These are phyloP conservation scores for Odontomachus brunneus DNA, from an alignment of 1,140 invertebrate species.

Conservation along the genomic window DNA sequence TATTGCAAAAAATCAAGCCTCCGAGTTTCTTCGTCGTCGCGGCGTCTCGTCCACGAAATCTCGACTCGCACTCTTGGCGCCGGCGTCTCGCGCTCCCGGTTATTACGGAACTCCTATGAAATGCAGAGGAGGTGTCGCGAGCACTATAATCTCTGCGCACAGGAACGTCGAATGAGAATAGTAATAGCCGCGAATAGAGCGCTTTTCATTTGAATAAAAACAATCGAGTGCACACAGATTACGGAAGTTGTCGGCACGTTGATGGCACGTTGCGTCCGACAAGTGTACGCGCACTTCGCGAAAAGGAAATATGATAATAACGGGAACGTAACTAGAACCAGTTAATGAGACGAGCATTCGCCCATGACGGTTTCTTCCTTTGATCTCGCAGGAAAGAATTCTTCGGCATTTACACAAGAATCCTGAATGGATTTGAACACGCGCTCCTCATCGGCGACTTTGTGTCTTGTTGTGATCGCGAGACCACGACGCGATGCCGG, in stretches of 20 bases:
- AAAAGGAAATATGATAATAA: conserved; percentile 3
- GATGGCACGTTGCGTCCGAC: neutral
- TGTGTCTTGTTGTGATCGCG: neutral
- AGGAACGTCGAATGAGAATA: conserved; percentile 20
- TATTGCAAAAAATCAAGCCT: no score
- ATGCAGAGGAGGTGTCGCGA: conserved; percentile 35
- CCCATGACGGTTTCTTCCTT: neutral
- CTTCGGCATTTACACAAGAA: neutral
- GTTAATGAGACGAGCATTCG: neutral
- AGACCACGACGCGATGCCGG: neutral
- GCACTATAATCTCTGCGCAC: conserved; percentile 22
- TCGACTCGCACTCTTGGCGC: conserved; percentile 57
- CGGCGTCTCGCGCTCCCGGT: conserved; percentile 13
- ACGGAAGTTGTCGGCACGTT: conserved; percentile 18
- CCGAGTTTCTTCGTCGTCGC: neutral
- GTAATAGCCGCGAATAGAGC: neutral
- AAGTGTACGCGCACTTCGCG: neutral
- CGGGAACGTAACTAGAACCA: neutral
- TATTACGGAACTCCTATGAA: conserved; percentile 37
- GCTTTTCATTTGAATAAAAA: conserved; percentile 49
- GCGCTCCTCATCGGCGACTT: no score
- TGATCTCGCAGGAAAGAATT: neutral
- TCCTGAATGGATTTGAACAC: neutral
- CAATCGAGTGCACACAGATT: conserved; percentile 13
- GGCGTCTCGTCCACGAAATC: conserved; percentile 45